Conservation (phyloP, 2,888 invertebrate species). For the Hololepta plana region DNA sequence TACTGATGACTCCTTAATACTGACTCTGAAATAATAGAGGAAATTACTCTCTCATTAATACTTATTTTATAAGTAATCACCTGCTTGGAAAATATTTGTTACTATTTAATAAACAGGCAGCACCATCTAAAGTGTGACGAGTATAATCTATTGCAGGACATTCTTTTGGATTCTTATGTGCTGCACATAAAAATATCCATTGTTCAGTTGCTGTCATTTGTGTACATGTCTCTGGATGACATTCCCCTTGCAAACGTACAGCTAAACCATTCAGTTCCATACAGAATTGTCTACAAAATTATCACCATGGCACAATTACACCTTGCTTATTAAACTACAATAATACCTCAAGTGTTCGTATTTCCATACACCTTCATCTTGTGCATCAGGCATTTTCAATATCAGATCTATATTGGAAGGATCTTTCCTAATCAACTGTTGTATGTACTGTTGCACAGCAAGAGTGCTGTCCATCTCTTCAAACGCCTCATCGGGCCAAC, state of each 20-base stretch:
- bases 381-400: conserved; percentile 88
- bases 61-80: conserved; percentile 28
- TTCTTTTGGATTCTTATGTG: conserved; percentile 99
- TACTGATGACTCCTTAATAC: conserved; percentile 97
- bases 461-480: conserved; percentile 99
- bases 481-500: conserved; percentile 95
- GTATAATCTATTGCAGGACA: conserved; percentile 99
- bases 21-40: conserved; percentile 54
- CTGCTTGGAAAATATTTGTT: conserved; percentile 99
- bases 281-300: conserved; percentile 73
- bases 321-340: conserved; percentile 5
- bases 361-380: conserved; percentile 99
- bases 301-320: no score
- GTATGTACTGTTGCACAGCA: conserved; percentile 97
- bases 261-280: conserved; percentile 99
- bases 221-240: conserved; percentile 90
- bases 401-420: conserved; percentile 88
- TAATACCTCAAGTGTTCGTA: conserved; percentile 86
- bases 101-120: conserved; percentile 94
- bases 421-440: conserved; percentile 88
- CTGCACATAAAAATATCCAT: conserved; percentile 99
- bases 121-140: conserved; percentile 94
- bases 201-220: conserved; percentile 99
- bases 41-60: conserved; percentile 3
- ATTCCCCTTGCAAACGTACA: conserved; percentile 87